Evolutionary conservation across 2,797 vertebrate species (phyloP), one percentile per base, ranked within the genome.

Genomic region (Hozukius guyotensis): DNA sequence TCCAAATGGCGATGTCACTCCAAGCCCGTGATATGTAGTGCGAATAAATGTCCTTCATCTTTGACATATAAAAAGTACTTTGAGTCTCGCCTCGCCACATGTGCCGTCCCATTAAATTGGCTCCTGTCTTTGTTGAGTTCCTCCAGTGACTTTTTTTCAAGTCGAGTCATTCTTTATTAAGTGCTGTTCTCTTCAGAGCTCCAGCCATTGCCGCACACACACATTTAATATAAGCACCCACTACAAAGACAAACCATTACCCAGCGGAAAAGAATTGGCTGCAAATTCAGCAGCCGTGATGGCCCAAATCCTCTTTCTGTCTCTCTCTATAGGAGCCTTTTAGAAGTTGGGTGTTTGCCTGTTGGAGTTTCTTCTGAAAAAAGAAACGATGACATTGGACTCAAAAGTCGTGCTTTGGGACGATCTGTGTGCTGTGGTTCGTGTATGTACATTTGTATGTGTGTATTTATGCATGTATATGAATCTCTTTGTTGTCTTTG

Each of bases 391-490:
- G 85, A 91, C 85, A 85, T 25, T 88, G 87, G 80, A 86, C 88
- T 82, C 49, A 81, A 84, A 89, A 86, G 78, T 89, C 75, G 72
- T 80, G 87, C 92, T 93, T 92, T 90, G 92, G 90, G 89, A 88
- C 38, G 53, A 71, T 85, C 75, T 81, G 88, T 88, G 83, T 82
- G 61, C 55, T 66, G 74, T 42, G 63, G 79, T 74, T 75, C 78
- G 84, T 88, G 71, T 86, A 79, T 92, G 80, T 90, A 83, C 82
- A 85, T 79, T 76, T 84, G 61, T 74, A 36, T 81, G 27, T n/a
- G 62, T 86, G 73, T 83, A 22, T 77, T 16, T 72, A 20, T 81
- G 80, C 16, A 31, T 38, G 75, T 77, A 49, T 83, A 6, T 75
- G 59, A 65, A 46, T 77, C 4, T 81, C 12, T 81, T 36, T 81